Percentiles rank a stretch among this genome's conserved stretches.
These are phyloP conservation scores for Arremon aurantiirostris DNA, from an alignment of 2,797 vertebrate species.

Conservation along the genomic window DNA sequence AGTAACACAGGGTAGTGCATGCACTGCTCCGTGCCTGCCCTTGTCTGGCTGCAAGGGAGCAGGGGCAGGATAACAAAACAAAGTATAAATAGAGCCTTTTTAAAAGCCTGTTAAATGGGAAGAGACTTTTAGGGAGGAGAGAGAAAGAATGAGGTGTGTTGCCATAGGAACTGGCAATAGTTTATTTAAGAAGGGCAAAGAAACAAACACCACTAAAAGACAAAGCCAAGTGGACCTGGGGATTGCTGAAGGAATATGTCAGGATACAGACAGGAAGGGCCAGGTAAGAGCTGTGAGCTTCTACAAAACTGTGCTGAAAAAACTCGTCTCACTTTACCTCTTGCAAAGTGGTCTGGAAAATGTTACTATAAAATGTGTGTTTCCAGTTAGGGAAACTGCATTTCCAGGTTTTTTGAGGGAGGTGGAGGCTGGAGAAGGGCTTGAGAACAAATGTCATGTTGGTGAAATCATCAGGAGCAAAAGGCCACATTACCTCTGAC, in stretches of 20 bases:
- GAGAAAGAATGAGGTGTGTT: conserved; percentile 17
- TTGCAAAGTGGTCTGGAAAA: background rate
- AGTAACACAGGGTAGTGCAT: conserved; percentile 30
- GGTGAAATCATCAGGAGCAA: background rate
- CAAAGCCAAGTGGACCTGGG: background rate
- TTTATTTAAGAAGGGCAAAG: conserved; percentile 60
- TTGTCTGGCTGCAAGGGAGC: conserved; percentile 34
- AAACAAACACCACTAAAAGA: conserved; percentile 47
- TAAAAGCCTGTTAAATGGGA: conserved; percentile 41
- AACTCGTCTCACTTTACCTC: background rate
- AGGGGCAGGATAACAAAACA: conserved; percentile 42
- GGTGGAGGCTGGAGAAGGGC: background rate
- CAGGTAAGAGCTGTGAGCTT: conserved; percentile 3
- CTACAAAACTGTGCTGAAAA: background rate
- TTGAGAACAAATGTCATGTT: background rate
- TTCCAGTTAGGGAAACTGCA: background rate
- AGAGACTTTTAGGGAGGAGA: conserved; percentile 35
- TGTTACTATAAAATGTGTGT: background rate
- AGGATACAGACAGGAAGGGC: background rate
- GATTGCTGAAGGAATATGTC: background rate
- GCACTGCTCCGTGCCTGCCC: background rate
- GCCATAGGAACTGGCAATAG: conserved; percentile 49
- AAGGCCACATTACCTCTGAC: background rate
- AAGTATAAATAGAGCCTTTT: conserved; percentile 51
- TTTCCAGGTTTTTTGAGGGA: background rate